A percentile compares a stretch with the other conserved stretches of the same genome.
Conservation (phyloP, 2,797 vertebrate species). For the Naso thynnoides region DNA sequence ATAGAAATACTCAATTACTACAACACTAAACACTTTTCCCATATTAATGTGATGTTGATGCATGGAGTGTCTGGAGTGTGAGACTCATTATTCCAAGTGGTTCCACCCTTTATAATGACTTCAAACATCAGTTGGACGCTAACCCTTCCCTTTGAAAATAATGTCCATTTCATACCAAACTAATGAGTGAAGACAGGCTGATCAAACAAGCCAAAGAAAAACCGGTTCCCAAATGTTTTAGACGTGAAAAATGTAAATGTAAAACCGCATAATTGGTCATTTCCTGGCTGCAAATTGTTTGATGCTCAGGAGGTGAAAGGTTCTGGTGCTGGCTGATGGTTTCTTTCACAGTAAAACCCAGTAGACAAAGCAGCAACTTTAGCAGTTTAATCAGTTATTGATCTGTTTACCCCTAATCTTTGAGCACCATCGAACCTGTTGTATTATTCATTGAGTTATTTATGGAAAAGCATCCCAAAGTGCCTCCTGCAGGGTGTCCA, state of each 20-base stretch:
- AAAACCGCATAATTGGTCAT: slow-evolving; percentile 9
- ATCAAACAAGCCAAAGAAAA: slow-evolving; percentile 8
- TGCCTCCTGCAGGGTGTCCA: slow-evolving; percentile 19
- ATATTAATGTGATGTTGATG: slow-evolving; percentile 30
- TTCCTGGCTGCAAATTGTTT: slow-evolving; percentile 26
- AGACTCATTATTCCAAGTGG: slow-evolving; percentile 31
- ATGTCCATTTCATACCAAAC: slow-evolving; percentile 23
- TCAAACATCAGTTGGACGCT: slow-evolving; percentile 18
- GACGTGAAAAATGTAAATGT: neutral
- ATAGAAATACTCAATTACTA: slow-evolving; percentile 3
- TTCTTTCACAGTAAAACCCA: slow-evolving; percentile 8
- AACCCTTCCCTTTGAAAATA: slow-evolving; percentile 22
- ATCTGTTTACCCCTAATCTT: slow-evolving; percentile 66
- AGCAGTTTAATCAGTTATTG: slow-evolving; percentile 71
- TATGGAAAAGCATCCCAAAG: slow-evolving; percentile 33
- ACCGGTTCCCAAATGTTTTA: slow-evolving; percentile 11
- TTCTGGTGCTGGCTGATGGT: slow-evolving; percentile 14
- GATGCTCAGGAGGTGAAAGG: neutral
- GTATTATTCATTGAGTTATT: slow-evolving; percentile 71
- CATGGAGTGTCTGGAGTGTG: slow-evolving; percentile 11
- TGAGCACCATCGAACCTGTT: slow-evolving; percentile 48
- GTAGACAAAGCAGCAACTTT: slow-evolving; percentile 37
- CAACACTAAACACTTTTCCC: slow-evolving; percentile 13
- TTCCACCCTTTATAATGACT: slow-evolving; percentile 35
- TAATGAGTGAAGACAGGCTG: slow-evolving; percentile 19